Percentiles rank a stretch among this genome's conserved stretches.
Conservation (phyloP, 2,113 vertebrate genomes). For the Apodemus sylvaticus region DNA sequence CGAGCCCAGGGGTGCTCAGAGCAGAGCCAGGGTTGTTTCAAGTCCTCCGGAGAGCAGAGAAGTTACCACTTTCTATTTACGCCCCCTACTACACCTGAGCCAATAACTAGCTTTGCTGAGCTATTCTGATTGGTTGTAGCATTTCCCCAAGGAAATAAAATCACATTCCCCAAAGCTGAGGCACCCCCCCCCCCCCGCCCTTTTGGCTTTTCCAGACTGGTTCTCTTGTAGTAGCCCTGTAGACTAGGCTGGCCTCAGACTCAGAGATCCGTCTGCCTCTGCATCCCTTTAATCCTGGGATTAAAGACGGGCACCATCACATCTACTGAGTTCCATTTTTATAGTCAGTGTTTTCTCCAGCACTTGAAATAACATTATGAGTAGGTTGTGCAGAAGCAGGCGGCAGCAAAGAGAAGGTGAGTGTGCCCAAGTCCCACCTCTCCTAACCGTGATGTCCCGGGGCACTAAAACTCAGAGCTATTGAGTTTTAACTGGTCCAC, state of each 20-base stretch:
- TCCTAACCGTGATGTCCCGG: neutral
- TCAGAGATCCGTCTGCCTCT: neutral
- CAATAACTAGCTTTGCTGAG: neutral
- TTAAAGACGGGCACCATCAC: neutral
- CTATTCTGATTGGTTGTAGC: neutral
- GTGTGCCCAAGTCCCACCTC: neutral
- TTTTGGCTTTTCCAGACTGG: neutral
- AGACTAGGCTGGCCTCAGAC: neutral
- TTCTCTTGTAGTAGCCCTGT: neutral
- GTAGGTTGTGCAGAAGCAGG: neutral
- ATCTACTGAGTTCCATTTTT: neutral
- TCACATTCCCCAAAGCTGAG: neutral
- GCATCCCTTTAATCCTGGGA: neutral
- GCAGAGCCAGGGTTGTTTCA: neutral
- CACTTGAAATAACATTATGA: neutral
- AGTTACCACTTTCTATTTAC: neutral
- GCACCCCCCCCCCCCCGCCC: neutral
- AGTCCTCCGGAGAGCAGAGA: neutral
- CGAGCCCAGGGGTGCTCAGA: neutral
- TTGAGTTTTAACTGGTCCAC: neutral
- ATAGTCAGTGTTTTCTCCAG: neutral
- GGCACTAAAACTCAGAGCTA: neutral
- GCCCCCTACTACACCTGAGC: neutral
- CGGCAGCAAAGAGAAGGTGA: neutral
- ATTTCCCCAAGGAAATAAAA: neutral